Percentiles rank a stretch among this genome's conserved stretches.
Conservation (phyloP, 2,797 vertebrate genomes). For the Anolis apletophallus region DNA sequence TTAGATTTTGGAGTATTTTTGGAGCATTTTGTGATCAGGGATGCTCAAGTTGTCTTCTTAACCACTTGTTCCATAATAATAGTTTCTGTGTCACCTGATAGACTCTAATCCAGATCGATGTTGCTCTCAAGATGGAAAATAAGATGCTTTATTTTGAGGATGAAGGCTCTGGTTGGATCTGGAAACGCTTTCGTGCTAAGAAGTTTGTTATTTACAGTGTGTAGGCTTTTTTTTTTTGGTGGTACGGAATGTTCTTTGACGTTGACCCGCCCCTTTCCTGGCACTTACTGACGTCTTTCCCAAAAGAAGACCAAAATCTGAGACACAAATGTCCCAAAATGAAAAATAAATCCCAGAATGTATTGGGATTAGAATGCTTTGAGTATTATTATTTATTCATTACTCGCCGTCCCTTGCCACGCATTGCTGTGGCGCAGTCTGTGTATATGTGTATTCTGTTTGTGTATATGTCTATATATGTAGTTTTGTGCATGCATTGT, state of each 20-base stretch:
- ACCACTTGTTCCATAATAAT: neutral
- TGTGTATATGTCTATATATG: no score
- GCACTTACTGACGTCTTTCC: neutral
- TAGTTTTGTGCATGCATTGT: no score
- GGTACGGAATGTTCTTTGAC: constrained; percentile 16
- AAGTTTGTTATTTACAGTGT: neutral
- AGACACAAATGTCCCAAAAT: no score
- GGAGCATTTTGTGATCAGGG: no score
- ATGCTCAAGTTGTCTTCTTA: neutral
- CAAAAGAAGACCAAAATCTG: neutral
- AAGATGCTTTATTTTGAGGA: neutral
- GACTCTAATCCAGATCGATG: neutral
- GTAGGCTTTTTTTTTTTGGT: no score
- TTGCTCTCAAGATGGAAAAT: neutral
- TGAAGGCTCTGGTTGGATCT: no score
- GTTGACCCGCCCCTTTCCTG: neutral
- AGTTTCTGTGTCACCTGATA: neutral
- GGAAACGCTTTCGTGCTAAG: neutral
- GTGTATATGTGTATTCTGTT: no score
- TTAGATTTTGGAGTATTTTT: no score
- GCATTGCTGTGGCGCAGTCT: no score
- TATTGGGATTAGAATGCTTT: no score
- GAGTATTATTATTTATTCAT: no score
- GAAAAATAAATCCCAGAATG: neutral
- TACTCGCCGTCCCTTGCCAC: no score